Evolutionary conservation across 2,797 vertebrate species (phyloP).

Genomic region (Adelosebastes latens): DNA sequence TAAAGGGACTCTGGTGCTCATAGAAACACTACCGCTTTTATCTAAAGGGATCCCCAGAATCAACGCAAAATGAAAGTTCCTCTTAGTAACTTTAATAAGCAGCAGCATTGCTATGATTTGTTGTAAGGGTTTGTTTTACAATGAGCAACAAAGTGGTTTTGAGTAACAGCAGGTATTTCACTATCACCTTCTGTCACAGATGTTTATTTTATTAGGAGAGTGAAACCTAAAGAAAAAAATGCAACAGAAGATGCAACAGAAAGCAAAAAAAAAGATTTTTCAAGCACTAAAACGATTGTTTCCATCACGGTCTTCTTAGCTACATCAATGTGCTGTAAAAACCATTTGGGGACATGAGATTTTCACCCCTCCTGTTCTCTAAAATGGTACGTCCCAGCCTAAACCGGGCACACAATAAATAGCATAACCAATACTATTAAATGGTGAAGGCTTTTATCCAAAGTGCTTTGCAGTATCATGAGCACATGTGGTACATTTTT

Average conservation of each 20-base stretch:
- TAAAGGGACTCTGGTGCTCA: not conserved
- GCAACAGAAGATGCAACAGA: not conserved
- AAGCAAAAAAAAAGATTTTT: not conserved
- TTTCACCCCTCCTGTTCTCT: not conserved
- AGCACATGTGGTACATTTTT: constrained; percentile 23
- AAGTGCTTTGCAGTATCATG: constrained; percentile 6
- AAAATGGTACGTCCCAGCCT: not conserved
- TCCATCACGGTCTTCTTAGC: not conserved
- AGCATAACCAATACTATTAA: constrained; percentile 8
- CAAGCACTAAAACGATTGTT: not conserved
- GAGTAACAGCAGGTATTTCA: not conserved
- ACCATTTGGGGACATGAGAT: not conserved
- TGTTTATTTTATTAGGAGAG: not conserved
- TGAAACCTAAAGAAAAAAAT: not conserved
- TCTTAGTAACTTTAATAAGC: not conserved
- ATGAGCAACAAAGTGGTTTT: not conserved
- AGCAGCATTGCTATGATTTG: not conserved
- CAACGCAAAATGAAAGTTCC: not conserved
- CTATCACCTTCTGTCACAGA: not conserved
- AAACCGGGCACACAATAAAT: not conserved
- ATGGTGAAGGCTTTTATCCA: constrained; percentile 16
- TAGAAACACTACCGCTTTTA: not conserved
- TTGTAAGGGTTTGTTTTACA: not conserved
- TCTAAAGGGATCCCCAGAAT: not conserved
- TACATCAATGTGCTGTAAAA: not conserved